Percentiles rank a stretch among this genome's conserved stretches.
phyloP scores from a whole-genome alignment of 2,797 vertebrate species.

The Telmatherina bonti region DNA sequence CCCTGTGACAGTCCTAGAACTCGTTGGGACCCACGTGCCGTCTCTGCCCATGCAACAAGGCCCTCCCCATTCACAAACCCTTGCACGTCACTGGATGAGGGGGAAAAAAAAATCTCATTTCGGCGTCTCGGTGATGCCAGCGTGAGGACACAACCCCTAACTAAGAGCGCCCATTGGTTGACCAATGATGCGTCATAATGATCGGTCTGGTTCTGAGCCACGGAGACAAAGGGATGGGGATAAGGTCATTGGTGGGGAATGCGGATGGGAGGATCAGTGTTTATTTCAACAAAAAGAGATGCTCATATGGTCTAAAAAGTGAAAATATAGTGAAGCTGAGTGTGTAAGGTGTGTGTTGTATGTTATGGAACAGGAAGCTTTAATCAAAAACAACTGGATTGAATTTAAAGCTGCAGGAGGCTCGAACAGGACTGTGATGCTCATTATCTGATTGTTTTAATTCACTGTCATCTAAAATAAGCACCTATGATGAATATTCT shows the following conservation, averaged over 20 bases:
- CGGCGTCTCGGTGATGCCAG: slow-evolving; percentile 39
- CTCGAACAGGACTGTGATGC: background rate
- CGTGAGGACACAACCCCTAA: slow-evolving; percentile 47
- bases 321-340: background rate
- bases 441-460: background rate
- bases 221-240: slow-evolving; percentile 62
- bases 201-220: slow-evolving; percentile 56
- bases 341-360: background rate
- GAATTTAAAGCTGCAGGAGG: background rate
- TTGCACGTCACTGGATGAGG: slow-evolving; percentile 70
- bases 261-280: slow-evolving; percentile 26
- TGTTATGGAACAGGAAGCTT: background rate
- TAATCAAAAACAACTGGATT: background rate
- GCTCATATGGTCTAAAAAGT: background rate
- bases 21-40: slow-evolving; percentile 69
- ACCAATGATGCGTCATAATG: slow-evolving; percentile 61
- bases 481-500: background rate
- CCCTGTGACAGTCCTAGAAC: slow-evolving; percentile 68
- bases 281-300: background rate
- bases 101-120: slow-evolving; percentile 52
- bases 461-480: background rate
- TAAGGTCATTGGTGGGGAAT: slow-evolving; percentile 44
- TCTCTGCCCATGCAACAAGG: slow-evolving; percentile 31
- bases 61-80: slow-evolving; percentile 44
- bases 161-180: slow-evolving; percentile 71